phyloP scores from a whole-genome alignment of 2,113 vertebrate species.

The Callionymus lyra region DNA sequence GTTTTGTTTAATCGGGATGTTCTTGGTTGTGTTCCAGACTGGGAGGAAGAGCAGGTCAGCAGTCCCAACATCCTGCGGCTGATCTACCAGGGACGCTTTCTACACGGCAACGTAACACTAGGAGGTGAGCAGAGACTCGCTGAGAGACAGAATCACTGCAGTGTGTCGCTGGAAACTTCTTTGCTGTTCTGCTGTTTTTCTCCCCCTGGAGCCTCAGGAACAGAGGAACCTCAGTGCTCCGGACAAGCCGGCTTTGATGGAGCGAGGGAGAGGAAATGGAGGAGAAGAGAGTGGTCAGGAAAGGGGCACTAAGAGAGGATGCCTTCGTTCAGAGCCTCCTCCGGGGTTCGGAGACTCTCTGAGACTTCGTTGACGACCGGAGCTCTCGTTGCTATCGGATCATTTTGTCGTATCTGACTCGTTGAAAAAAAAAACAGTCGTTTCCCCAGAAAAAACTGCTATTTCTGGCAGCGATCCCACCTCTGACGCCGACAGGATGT shows the following conservation, averaged over 20 bases:
- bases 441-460: too few species aligned
- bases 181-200: slow-evolving; percentile 46
- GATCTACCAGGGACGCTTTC: slow-evolving; percentile 98
- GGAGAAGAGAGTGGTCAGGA: slow-evolving; percentile 39
- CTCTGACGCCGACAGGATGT: slow-evolving; percentile 3
- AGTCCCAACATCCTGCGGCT: slow-evolving; percentile 94
- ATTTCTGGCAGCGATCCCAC: too few species aligned
- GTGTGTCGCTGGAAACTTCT: slow-evolving; percentile 48
- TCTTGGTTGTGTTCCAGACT: slow-evolving; percentile 68
- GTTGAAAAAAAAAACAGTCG: too few species aligned
- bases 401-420: too few species aligned
- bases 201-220: slow-evolving; percentile 32
- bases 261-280: slow-evolving; percentile 44
- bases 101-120: slow-evolving; percentile 96
- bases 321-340: slow-evolving; percentile 16
- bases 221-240: slow-evolving; percentile 58
- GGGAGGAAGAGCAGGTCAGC: slow-evolving; percentile 97
- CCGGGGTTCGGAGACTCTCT: too few species aligned
- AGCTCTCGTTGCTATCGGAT: too few species aligned
- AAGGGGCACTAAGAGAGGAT: slow-evolving; percentile 24
- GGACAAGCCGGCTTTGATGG: slow-evolving; percentile 57
- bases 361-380: too few species aligned
- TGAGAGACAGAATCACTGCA: slow-evolving; percentile 1
- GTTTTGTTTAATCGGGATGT: too few species aligned
- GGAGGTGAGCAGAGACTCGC: slow-evolving; percentile 75